Base-by-base conservation (phyloP, 1,140 invertebrate species). In the Chironomus tepperi region DNA sequence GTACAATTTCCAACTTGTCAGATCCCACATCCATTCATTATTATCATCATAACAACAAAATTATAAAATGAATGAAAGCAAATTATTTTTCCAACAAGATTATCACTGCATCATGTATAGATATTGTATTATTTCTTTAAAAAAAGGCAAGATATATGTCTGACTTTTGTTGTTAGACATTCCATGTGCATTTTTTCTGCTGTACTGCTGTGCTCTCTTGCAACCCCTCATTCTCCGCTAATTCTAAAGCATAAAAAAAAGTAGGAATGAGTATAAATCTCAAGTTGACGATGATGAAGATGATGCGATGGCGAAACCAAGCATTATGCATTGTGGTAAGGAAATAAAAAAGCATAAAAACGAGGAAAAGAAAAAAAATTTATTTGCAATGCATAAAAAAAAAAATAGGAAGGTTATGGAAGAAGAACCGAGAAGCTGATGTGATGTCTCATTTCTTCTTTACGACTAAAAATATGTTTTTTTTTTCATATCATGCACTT, bases 391-490 rank as follows among this genome's bases (percentile, higher is more conserved):
- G 24, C 24, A 34, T 34, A 34, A 34, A 34, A 34, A 34, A 34
- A 34, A 34, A 34, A 34, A 34, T 2, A 34, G 24, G 24, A 34
- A 34, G 24, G 24, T 34, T 34, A 34, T 34, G 24, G 24, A 34
- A 34, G 24, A 34, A 34, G 24, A 34, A 34, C 24, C n/a, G n/a
- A n/a, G n/a, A 12, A n/a, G n/a, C 15, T 57, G 47, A 57, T 57
- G 47, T 57, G 12, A n/a, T 57, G 47, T 57, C 47, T 57, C 24
- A 34, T 57, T n/a, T 57, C 47, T 57, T 57, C 47, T 57, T 57
- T 57, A 57, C 47, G 47, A 57, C 47, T 57, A 70, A 70, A n/a
- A 70, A 70, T 70, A 70, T 70, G 65, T 70, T 70, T 34, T n/a
- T n/a, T n/a, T n/a, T 34, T 18, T 70, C 65, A 70, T 70, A 21